These are phyloP conservation scores for Drosophila maculinotata DNA, from an alignment of 2,888 invertebrate genomes.

Conservation along the genomic window DNA sequence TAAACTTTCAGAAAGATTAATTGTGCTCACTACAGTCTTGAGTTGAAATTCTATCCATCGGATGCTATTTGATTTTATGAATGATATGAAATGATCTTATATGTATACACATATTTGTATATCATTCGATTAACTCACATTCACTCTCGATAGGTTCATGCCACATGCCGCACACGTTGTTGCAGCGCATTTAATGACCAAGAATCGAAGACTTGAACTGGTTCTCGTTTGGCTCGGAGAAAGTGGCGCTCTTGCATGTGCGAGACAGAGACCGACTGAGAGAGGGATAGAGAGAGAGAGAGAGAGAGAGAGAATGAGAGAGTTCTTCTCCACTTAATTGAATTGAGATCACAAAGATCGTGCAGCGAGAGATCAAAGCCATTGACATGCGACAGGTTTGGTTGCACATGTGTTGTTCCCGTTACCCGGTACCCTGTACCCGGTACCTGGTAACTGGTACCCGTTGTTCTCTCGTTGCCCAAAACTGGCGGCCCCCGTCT, in stretches of 20 bases:
- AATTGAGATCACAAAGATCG: slow-evolving; percentile 62
- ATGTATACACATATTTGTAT: not conserved
- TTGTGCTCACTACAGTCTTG: not conserved
- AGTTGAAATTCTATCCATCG: no score
- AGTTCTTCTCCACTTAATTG: slow-evolving; percentile 56
- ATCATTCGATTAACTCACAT: not conserved
- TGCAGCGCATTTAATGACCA: slow-evolving; percentile 20
- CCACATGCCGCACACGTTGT: slow-evolving; percentile 25
- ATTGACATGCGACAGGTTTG: slow-evolving; percentile 56
- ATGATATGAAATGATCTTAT: not conserved
- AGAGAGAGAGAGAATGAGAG: slow-evolving; percentile 21
- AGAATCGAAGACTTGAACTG: slow-evolving; percentile 48
- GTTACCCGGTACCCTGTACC: slow-evolving; percentile 12
- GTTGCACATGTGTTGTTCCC: slow-evolving; percentile 19
- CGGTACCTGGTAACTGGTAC: slow-evolving; percentile 22
- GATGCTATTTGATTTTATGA: not conserved
- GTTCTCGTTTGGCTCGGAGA: slow-evolving; percentile 47
- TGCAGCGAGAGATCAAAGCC: slow-evolving; percentile 28
- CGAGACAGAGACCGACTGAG: slow-evolving; percentile 4
- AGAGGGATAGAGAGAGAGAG: not conserved
- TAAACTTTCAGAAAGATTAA: slow-evolving; percentile 1
- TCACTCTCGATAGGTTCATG: slow-evolving; percentile 24
- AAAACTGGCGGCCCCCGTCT: slow-evolving; percentile 40
- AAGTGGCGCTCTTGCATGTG: slow-evolving; percentile 38
- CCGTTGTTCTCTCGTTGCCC: slow-evolving; percentile 32